Evolutionary conservation across 2,797 vertebrate species (phyloP), one percentile per base, ranked within the genome.

Genomic region (Acestrorhynchus altus): DNA sequence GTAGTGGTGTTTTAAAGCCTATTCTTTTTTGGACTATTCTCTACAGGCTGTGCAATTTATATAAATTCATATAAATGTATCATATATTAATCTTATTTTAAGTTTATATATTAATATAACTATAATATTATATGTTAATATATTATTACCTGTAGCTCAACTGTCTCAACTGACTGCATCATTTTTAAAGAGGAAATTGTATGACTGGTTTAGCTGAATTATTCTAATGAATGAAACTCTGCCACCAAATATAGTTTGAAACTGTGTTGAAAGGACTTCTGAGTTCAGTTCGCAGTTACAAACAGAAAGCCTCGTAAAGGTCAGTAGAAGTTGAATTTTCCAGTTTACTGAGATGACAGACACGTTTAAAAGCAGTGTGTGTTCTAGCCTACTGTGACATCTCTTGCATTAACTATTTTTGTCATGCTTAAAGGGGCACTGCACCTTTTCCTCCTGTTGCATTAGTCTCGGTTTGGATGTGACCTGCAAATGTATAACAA

Each of bases 251-350:
- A 18, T 4, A 26, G 8, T 12, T 4, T n/a, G 3, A 16, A n/a
- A 16, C 26, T 39, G 0, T 49, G 9, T 63, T 28, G 13, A 63
- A 39, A 24, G 39, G 7, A 46, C 16, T 9, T 24, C 2, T 28
- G 20, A 56, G 47, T 40, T 69, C 31, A 54, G 2, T 16, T 28
- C 47, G 28, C 46, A 31, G 4, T 16, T 49, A 16, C n/a, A 22
- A 54, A 20, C 8, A 20, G 4, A 52, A 66, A 47, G 42, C 13
- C 44, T 46, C 44, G 13, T 71, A 54, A 64, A 1, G 16, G 13
- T 35, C 31, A 47, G 60, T 46, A 52, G 40, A 78, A 65, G 59
- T 12, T 22, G 11, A 65, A 66, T 66, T 61, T 78, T 75, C 16
- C 56, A 68, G 9, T 79, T 51, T 74, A 42, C 18, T 39, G 42